Percentiles rank a stretch among this genome's conserved stretches.
Evolutionary conservation across 1,140 invertebrate genomes (phyloP).

Genomic region (Micrasema longulum): DNA sequence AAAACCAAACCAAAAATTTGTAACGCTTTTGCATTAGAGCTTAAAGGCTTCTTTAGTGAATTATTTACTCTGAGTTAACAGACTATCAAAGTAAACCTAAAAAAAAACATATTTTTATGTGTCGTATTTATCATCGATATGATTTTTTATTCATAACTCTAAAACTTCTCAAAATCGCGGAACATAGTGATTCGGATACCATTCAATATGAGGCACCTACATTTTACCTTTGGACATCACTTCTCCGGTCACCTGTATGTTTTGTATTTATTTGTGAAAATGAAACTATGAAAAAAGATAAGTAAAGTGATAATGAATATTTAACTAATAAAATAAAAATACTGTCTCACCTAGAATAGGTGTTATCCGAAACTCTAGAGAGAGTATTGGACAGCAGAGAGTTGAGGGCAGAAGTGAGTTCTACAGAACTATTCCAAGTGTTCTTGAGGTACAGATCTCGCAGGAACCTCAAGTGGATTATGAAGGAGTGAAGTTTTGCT

Average conservation of each 20-base stretch:
- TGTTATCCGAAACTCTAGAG: slow-evolving; percentile 10
- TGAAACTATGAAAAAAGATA: background rate
- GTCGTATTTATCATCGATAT: too few species aligned
- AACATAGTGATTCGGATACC: background rate
- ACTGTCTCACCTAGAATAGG: slow-evolving; percentile 6
- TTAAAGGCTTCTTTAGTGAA: too few species aligned
- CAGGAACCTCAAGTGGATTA: slow-evolving; percentile 35
- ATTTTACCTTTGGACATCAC: background rate
- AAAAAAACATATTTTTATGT: too few species aligned
- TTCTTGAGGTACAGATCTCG: slow-evolving; percentile 22
- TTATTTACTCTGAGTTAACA: too few species aligned
- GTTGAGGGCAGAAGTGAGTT: background rate
- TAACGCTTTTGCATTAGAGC: too few species aligned
- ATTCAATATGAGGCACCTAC: background rate
- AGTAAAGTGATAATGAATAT: background rate
- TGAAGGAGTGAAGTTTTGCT: slow-evolving; percentile 42
- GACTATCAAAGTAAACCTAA: too few species aligned
- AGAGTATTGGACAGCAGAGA: background rate
- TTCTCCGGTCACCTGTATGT: background rate
- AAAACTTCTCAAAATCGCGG: background rate
- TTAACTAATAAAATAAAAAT: background rate
- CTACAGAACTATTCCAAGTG: slow-evolving; percentile 2
- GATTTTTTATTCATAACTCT: background rate
- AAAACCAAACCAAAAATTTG: too few species aligned
- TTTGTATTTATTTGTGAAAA: background rate